Conservation (phyloP, 2,113 vertebrate species). For the Sigmodon hispidus region DNA sequence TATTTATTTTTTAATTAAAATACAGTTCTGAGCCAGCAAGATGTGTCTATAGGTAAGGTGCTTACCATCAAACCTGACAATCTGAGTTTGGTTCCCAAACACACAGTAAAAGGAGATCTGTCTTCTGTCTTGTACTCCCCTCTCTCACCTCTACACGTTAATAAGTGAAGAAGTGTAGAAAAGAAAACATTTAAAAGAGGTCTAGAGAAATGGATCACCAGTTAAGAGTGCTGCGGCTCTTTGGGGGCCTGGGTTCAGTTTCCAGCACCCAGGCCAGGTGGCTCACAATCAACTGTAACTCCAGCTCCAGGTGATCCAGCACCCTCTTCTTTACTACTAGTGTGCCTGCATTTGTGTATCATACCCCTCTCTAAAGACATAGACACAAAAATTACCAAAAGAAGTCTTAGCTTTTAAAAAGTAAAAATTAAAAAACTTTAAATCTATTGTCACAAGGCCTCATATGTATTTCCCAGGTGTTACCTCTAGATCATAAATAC, state of each 20-base stretch:
- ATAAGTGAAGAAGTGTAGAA: neutral
- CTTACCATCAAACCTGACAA: no score
- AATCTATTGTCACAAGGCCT: neutral
- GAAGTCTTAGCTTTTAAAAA: neutral
- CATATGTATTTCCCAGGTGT: neutral
- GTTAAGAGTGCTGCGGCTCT: neutral
- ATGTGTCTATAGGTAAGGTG: neutral
- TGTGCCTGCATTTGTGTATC: neutral
- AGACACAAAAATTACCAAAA: neutral
- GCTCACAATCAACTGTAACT: neutral
- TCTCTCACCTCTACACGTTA: neutral
- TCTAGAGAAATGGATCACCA: neutral
- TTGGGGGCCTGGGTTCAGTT: neutral
- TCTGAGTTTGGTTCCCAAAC: neutral
- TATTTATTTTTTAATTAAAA: neutral
- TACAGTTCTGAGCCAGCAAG: neutral
- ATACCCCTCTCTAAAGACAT: neutral
- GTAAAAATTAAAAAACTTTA: neutral
- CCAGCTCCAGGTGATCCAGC: no score
- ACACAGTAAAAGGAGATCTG: neutral
- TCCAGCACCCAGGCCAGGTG: no score
- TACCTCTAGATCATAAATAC: constrained; percentile 6
- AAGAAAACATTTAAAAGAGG: neutral
- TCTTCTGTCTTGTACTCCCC: neutral
- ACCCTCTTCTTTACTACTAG: neutral